Evolutionary conservation across 2,797 vertebrate species (phyloP), one percentile per base, ranked within the genome.

Genomic region (Notolepis coatsorum): DNA sequence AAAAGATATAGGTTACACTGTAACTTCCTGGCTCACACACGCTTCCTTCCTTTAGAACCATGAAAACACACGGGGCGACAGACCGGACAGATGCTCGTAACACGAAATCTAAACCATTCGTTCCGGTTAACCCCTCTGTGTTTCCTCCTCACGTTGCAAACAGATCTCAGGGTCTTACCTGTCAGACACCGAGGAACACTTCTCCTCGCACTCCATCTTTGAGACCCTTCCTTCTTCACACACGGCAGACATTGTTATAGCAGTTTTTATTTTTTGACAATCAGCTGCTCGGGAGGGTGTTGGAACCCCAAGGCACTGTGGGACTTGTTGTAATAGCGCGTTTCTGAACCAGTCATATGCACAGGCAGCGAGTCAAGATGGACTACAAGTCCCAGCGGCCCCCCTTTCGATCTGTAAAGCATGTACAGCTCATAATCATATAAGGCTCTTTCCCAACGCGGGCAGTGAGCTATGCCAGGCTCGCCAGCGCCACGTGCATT

Each of bases 131-230:
- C 1, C 5, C 2, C 1, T 3, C 2, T 7, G 21, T 31, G n/a
- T n/a, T n/a, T n/a, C n/a, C n/a, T n/a, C n/a, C n/a, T n/a, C n/a
- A n/a, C n/a, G n/a, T n/a, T n/a, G 6, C 12, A 23, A 41, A 41
- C n/a, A 21, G 7, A 31, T 7, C 15, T 23, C n/a, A n/a, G n/a
- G 1, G 10, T 62, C 21, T 76, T 91, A 93, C 91, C 91, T 91
- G 71, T 47, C 77, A 10, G 84, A 64, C 4, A 84, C 28, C 30
- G 79, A 52, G 2, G 87, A 69, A 18, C 78, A 64, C 77, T 86
- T 92, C 17, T 92, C 89, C 47, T 82, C 87, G 62, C 70, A 86
- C 63, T 93, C 92, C 91, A 93, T 93, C 71, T 86, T 69, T 81
- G 82, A 53, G 43, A 73, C 49, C 51, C 68, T 88, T 81, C 77